Evolutionary conservation across 2,888 invertebrate genomes (phyloP).

Genomic region (Andrena flavipes): DNA sequence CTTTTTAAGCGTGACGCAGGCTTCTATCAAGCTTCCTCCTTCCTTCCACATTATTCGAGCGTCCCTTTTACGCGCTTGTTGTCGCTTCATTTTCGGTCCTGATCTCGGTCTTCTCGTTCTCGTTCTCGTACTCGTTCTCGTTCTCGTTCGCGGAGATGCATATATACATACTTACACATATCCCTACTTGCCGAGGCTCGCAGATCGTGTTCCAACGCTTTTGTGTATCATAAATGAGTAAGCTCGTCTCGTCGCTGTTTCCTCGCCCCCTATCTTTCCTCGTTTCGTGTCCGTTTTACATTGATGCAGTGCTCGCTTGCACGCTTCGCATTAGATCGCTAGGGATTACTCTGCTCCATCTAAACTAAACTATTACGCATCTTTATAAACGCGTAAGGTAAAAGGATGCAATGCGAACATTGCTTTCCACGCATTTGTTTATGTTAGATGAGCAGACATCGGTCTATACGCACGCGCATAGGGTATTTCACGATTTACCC

Average conservation of each 20-base stretch:
- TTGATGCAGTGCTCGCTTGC: background rate
- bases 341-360: conserved; percentile 12
- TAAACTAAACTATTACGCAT: background rate
- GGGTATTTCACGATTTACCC: conserved; percentile 15
- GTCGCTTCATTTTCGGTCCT: conserved; percentile 4
- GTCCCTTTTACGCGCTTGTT: conserved; percentile 22
- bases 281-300: conserved; percentile 13
- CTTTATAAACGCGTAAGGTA: background rate
- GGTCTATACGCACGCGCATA: conserved; percentile 40
- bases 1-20: background rate
- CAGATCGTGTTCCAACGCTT: conserved; percentile 36
- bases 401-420: conserved; percentile 14
- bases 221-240: conserved; percentile 26
- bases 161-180: too few species aligned
- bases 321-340: background rate
- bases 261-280: conserved; percentile 16
- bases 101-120: conserved; percentile 5
- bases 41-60: conserved; percentile 11
- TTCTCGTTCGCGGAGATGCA: too few species aligned
- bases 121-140: too few species aligned
- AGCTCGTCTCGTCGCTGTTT: conserved; percentile 9
- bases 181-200: conserved; percentile 1
- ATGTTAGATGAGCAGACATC: conserved; percentile 37
- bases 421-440: conserved; percentile 44
- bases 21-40: background rate